Evolutionary conservation across 2,797 vertebrate species (phyloP), one percentile per base, ranked within the genome.

Genomic region (Catostomus latipinnis): DNA sequence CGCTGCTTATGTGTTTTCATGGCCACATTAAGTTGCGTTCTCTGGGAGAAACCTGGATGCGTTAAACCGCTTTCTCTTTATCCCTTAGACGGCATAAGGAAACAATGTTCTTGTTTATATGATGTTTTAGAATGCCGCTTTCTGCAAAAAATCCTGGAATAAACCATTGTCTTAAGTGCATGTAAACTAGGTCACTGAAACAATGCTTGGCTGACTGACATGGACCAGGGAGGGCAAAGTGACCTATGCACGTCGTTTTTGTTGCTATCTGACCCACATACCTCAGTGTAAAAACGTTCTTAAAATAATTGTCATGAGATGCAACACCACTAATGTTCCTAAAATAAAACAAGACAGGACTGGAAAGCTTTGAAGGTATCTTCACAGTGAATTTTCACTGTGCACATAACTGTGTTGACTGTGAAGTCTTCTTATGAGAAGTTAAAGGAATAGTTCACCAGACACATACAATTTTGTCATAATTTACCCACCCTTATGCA

Each of bases 191-290:
- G 22, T 22, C 22, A 22, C 22, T 22, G 34, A 45, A 48, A 12
- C 8, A 72, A 1, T 22, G 34, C 49, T 12, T 62, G 43, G 43
- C 48, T 72, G 14, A 67, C 45, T 72, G 61, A 58, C n/a, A 66
- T 79, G 34, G 3, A 49, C 16, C 65, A 70, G n/a, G 4, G 22
- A 65, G 43, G 43, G 9, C 54, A 77, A 43, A 71, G 12, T 69
- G 68, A 61, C 62, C 63, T 50, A 73, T 43, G 56, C 56, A 16
- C 7, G n/a, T 7, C 50, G 49, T 73, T 66, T 57, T 43, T 60
- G n/a, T 9, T 62, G 22, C 34, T 68, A 65, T 69, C 48, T 85
- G 75, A 83, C 82, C 81, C 22, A 68, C 45, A 79, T 81, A 71
- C 74, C 49, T 83, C 54, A 62, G 77, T n/a, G 60, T 67, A 66